Conservation (phyloP, 2,888 invertebrate genomes). For the Zaprionus obscuricornis region DNA sequence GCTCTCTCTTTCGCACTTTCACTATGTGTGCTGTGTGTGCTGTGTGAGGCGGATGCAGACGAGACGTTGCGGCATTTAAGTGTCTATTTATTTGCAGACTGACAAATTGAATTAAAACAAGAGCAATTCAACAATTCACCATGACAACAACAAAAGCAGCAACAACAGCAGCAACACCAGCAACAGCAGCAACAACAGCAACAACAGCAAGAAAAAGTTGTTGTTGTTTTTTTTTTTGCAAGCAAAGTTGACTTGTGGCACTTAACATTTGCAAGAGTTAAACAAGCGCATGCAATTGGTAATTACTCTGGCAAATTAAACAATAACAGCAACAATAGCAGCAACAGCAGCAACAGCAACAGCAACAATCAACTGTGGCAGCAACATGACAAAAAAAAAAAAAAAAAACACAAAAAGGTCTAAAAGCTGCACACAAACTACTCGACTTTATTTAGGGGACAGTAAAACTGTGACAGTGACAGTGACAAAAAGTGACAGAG, state of each 20-base stretch:
- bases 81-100: conserved; percentile 64
- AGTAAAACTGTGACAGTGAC: no score
- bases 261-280: conserved; percentile 32
- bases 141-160: conserved; percentile 10
- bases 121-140: conserved; percentile 28
- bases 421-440: no score
- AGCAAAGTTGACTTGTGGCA: conserved; percentile 6
- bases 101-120: conserved; percentile 73
- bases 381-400: no score
- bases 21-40: background rate
- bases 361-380: background rate
- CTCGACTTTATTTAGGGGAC: no score
- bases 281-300: conserved; percentile 42
- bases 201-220: conserved; percentile 8
- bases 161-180: conserved; percentile 4
- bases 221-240: no score
- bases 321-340: conserved; percentile 13
- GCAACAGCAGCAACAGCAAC: conserved; percentile 29
- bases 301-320: conserved; percentile 49
- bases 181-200: conserved; percentile 11
- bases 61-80: conserved; percentile 52
- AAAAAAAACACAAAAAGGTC: no score
- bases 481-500: no score
- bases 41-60: conserved; percentile 37
- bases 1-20: no score